A percentile compares a stretch with the other conserved stretches of the same genome.
Conservation (phyloP, 2,888 invertebrate genomes). For the Acronicta alni region DNA sequence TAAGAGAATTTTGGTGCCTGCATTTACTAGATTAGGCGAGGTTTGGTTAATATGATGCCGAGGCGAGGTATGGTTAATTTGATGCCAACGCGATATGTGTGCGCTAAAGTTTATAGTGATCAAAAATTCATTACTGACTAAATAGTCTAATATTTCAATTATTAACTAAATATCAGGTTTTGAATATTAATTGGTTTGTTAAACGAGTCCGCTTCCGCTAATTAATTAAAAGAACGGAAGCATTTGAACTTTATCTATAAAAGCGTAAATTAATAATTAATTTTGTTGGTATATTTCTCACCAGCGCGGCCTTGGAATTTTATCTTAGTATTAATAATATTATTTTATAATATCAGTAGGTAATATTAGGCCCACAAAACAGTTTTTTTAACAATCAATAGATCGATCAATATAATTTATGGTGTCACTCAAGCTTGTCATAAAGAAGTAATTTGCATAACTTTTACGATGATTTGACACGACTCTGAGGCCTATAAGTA, state of each 20-base stretch:
- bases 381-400: background rate
- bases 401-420: conserved; percentile 1
- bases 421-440: background rate
- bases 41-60: too few relatives aligned
- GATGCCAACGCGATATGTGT: background rate
- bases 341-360: background rate
- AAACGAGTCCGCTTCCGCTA: conserved; percentile 36
- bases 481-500: too few relatives aligned
- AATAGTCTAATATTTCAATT: background rate
- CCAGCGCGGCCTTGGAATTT: background rate
- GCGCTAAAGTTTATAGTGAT: background rate
- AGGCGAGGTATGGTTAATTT: too few relatives aligned
- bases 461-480: background rate
- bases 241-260: conserved; percentile 1
- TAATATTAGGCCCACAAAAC: too few relatives aligned
- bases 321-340: background rate
- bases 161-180: conserved; percentile 3
- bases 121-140: background rate
- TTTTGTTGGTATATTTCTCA: conserved; percentile 15
- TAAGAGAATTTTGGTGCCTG: too few relatives aligned
- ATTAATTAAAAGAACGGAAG: conserved; percentile 29
- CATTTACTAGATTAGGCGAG: too few relatives aligned
- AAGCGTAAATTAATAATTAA: conserved; percentile 5
- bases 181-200: background rate
- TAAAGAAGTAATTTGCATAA: background rate